Percentiles rank a stretch among this genome's conserved stretches.
Conservation (phyloP, 1,140 invertebrate genomes). For the Diorhabda sublineata region DNA sequence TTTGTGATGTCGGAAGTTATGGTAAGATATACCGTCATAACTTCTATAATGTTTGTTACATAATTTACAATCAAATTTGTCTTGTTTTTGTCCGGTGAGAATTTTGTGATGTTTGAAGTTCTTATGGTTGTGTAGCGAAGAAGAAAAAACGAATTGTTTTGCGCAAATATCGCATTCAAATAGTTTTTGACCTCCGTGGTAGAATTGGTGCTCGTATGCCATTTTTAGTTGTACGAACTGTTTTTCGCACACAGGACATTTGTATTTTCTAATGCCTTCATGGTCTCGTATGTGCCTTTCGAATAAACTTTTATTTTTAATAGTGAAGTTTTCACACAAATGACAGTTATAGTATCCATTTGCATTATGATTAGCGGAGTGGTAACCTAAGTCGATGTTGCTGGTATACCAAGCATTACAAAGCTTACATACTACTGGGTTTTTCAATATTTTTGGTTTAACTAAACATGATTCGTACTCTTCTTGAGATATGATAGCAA, state of each 20-base stretch:
- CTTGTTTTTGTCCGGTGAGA: neutral
- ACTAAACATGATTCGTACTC: neutral
- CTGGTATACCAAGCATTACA: slow-evolving; percentile 38
- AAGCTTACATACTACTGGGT: slow-evolving; percentile 37
- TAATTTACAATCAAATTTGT: neutral
- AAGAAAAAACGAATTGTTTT: slow-evolving; percentile 61
- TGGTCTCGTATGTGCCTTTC: slow-evolving; percentile 52
- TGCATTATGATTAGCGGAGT: slow-evolving; percentile 40
- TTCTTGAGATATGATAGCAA: neutral
- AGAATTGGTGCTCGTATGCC: slow-evolving; percentile 41
- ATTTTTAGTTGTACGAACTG: slow-evolving; percentile 45
- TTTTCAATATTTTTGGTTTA: slow-evolving; percentile 48
- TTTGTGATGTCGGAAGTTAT: neutral
- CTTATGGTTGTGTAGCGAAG: slow-evolving; percentile 1
- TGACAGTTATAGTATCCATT: slow-evolving; percentile 46
- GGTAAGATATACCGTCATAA: neutral
- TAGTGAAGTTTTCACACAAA: slow-evolving; percentile 45
- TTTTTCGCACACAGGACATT: slow-evolving; percentile 62
- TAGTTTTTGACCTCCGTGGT: slow-evolving; percentile 55
- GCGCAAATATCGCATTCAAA: slow-evolving; percentile 57
- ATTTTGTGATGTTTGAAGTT: slow-evolving; percentile 6
- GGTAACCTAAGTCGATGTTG: slow-evolving; percentile 35
- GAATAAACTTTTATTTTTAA: slow-evolving; percentile 42
- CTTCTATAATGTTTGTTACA: neutral
- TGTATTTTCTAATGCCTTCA: slow-evolving; percentile 69